Percentiles rank a stretch among this genome's conserved stretches.
phyloP scores from a whole-genome alignment of 2,888 invertebrate species.

The Caenorhabditis sulstoni region DNA sequence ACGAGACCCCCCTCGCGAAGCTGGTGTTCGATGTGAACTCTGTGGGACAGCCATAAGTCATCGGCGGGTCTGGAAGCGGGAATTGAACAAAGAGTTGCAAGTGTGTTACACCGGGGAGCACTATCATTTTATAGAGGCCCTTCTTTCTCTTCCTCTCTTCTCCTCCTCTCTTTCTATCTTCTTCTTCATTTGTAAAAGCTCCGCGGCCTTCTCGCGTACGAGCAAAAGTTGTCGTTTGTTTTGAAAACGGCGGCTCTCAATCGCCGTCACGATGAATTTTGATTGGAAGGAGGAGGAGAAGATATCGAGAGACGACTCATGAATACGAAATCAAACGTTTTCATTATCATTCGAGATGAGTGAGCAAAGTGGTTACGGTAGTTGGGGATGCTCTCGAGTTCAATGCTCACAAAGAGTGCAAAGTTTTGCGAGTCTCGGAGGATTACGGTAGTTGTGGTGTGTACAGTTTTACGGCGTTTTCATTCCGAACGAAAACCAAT shows the following conservation, averaged over 20 bases:
- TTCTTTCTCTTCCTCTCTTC: neutral
- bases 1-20: too few relatives aligned
- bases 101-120: conserved; percentile 41
- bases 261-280: conserved; percentile 38
- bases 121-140: conserved; percentile 40
- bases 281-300: conserved; percentile 34
- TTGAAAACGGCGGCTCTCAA: conserved; percentile 41
- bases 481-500: conserved; percentile 34
- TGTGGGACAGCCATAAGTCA: too few relatives aligned
- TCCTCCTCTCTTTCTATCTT: conserved; percentile 7
- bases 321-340: conserved; percentile 7
- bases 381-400: too few relatives aligned
- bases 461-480: neutral
- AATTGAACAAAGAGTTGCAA: conserved; percentile 32
- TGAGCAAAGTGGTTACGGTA: neutral
- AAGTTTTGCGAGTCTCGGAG: too few relatives aligned
- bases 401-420: too few relatives aligned
- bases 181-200: neutral
- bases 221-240: conserved; percentile 50
- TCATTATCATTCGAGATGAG: neutral
- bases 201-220: conserved; percentile 25
- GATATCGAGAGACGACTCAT: conserved; percentile 2
- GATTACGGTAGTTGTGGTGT: too few relatives aligned
- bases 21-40: too few relatives aligned
- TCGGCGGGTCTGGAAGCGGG: conserved; percentile 19